A percentile compares a stretch with the other conserved stretches of the same genome.
Evolutionary conservation across 2,113 vertebrate genomes (phyloP).

Genomic region (Peromyscus californicus): DNA sequence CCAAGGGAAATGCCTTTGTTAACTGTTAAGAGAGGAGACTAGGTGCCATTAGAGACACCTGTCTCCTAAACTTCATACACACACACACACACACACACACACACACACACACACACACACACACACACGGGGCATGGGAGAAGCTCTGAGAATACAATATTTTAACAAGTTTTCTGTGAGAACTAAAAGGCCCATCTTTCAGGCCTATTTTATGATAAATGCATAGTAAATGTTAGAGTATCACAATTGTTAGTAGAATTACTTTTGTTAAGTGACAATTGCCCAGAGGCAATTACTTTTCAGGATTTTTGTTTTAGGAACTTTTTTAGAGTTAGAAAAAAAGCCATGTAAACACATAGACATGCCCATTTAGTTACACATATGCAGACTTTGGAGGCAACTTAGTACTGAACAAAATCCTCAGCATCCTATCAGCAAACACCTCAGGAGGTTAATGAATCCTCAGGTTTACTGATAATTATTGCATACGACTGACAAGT

Average conservation of each 20-base stretch:
- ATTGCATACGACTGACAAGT: background rate
- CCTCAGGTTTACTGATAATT: background rate
- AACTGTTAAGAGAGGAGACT: background rate
- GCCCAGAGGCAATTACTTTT: background rate
- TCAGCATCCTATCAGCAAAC: background rate
- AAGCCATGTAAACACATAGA: background rate
- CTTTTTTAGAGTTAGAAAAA: background rate
- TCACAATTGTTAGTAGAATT: background rate
- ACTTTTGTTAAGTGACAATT: background rate
- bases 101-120: background rate
- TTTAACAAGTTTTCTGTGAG: background rate
- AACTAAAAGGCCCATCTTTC: background rate
- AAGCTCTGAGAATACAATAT: background rate
- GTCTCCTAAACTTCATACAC: background rate
- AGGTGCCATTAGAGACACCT: background rate
- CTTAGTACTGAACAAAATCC: background rate
- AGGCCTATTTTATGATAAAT: background rate
- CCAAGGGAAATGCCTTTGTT: background rate
- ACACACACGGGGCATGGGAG: no score
- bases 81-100: background rate
- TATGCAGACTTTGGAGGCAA: background rate
- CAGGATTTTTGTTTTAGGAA: constrained; percentile 35
- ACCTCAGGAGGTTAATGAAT: background rate
- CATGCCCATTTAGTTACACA: background rate
- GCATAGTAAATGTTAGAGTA: background rate